Base-by-base conservation (phyloP, 2,797 vertebrate species). In the Lophotriccus pileatus region DNA sequence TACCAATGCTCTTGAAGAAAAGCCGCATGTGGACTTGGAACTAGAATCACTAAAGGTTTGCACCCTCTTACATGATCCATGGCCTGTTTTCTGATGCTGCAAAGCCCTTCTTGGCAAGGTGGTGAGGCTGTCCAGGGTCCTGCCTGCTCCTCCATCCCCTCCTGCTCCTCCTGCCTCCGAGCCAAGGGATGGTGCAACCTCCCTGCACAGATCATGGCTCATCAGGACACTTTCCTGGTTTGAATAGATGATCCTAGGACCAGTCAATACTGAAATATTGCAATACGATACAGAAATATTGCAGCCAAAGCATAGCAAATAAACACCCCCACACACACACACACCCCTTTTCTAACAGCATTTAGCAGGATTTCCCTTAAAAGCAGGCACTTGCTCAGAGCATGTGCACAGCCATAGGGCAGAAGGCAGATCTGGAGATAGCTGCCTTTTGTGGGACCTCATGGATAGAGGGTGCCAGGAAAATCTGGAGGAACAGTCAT, bases 201-300 rank as follows among this genome's bases (percentile, higher is more conserved):
- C 0, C 2, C 0, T 10, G 24, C 32, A 22, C 1, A 1, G 27
- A 15, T 17, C 5, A 4, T 4, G 11, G 43, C 27, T 63, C 7
- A 1, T 44, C 52, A 44, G 1, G 3, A 6, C 0, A 1, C 18
- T 62, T 15, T n/a, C 34, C 69, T 55, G 53, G 8, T 20, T 47
- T 69, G n/a, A 70, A 73, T 3, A 74, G 47, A 18, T 20, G 6
- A 25, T 50, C 37, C 67, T 39, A 83, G 55, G 30, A 41, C 39
- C 1, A 3, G n/a, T 28, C 2, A 22, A 36, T 28, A 7, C 22
- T 22, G 30, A 84, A 81, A 59, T 34, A 50, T 30, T 30, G 25
- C 27, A 53, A 24, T 16, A 28, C 7, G 14, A 27, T 6, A 68
- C 34, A 43, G 39, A 78, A 46, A 52, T 20, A 34, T 9, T 43